Evolutionary conservation across 2,888 invertebrate species (phyloP).

Genomic region (Pasiphila rectangulata): DNA sequence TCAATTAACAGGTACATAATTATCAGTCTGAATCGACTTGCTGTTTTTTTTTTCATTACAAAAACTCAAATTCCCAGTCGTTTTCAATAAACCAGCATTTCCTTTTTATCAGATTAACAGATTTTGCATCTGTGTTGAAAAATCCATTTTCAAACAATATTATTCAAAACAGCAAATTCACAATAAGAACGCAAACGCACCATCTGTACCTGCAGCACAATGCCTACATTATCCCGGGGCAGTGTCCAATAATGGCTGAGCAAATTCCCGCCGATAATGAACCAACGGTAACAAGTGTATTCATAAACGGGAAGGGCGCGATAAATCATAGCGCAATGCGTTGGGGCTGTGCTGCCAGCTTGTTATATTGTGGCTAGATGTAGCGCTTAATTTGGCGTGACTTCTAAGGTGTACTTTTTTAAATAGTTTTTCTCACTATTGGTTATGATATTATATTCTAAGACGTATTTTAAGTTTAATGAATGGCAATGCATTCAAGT

Average conservation of each 20-base stretch:
- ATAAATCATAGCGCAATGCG: conserved; percentile 69
- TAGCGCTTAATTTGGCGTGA: conserved; percentile 2
- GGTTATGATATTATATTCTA: too few relatives aligned
- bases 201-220: conserved; percentile 47
- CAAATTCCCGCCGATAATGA: conserved; percentile 71
- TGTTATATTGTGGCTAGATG: not conserved
- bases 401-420: too few relatives aligned
- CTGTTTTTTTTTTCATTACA: too few relatives aligned
- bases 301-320: conserved; percentile 73
- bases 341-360: conserved; percentile 25
- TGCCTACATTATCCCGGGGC: conserved; percentile 62
- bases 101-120: too few relatives aligned
- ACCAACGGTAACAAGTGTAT: conserved; percentile 75
- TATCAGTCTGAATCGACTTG: too few relatives aligned
- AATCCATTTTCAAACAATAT: not conserved
- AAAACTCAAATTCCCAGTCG: too few relatives aligned
- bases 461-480: too few relatives aligned
- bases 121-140: too few relatives aligned
- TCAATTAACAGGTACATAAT: too few relatives aligned
- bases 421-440: too few relatives aligned
- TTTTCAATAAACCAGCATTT: too few relatives aligned
- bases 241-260: conserved; percentile 72
- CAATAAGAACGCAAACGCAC: conserved; percentile 13
- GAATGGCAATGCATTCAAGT: too few relatives aligned
- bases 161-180: conserved; percentile 2